phyloP scores from a whole-genome alignment of 2,888 invertebrate genomes.

The Diadegma fenestrale region DNA sequence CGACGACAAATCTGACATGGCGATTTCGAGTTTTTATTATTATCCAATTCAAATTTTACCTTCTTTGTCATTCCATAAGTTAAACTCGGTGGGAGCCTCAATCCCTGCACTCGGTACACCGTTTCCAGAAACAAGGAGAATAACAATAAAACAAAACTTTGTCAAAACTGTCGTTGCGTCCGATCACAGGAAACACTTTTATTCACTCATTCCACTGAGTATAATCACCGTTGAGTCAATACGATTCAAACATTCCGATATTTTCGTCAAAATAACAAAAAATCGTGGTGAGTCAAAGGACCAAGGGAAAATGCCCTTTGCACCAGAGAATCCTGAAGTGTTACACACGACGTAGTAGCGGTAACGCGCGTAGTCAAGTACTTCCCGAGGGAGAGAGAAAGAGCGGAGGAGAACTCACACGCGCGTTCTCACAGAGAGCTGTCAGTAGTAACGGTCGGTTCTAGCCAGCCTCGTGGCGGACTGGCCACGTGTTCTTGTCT shows the following conservation, averaged over 20 bases:
- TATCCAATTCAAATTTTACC: slow-evolving; percentile 75
- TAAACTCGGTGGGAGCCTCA: slow-evolving; percentile 61
- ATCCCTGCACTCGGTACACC: slow-evolving; percentile 61
- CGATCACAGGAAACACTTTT: slow-evolving; percentile 57
- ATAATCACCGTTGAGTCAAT: slow-evolving; percentile 36
- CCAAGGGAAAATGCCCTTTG: slow-evolving; percentile 18
- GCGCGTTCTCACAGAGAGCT: slow-evolving; percentile 61
- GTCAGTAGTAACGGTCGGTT: slow-evolving; percentile 68
- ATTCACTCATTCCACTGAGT: slow-evolving; percentile 54
- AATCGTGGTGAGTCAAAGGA: background rate
- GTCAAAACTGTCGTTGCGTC: slow-evolving; percentile 55
- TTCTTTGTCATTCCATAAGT: slow-evolving; percentile 83
- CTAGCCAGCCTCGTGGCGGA: slow-evolving; percentile 68
- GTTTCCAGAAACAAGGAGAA: slow-evolving; percentile 46
- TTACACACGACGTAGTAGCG: slow-evolving; percentile 33
- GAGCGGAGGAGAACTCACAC: background rate
- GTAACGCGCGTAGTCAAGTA: slow-evolving; percentile 47
- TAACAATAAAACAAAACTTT: slow-evolving; percentile 56
- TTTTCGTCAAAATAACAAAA: background rate
- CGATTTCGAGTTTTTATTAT: background rate
- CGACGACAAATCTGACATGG: slow-evolving; percentile 15
- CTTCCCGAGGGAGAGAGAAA: slow-evolving; percentile 62
- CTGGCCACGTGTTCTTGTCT: slow-evolving; percentile 64
- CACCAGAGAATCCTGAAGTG: background rate
- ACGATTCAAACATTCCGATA: background rate